Base-by-base conservation (phyloP, 1,140 invertebrate genomes). In the Rhysida immarginata region DNA sequence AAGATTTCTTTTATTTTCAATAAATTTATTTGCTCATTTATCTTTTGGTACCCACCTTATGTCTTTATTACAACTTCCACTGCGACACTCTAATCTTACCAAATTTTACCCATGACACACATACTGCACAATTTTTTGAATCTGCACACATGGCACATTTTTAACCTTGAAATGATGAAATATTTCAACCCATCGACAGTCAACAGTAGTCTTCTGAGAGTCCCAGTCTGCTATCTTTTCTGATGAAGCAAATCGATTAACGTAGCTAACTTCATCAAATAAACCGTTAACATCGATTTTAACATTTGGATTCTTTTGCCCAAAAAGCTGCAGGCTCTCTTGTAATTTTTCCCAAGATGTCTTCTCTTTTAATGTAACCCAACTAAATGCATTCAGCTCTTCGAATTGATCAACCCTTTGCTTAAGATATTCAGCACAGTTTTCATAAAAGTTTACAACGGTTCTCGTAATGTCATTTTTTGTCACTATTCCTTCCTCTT, bases 191-290 rank as follows among this genome's bases (percentile, higher is more conserved):
- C 54, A 55, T 55, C 54, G 46, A 23, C 24, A 3, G 54, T 53
- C 54, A 23, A 55, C 44, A 26, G 14, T 55, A 35, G 54, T 44
- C 43, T 57, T 26, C 41, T 49, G 14, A 29, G 20, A 26, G 48
- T 41, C 21, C 60, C 46, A 29, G 58, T 57, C 29, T 60, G 35
- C 13, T 49, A 58, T 44, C 46, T 56, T 27, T 55, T 60, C 60
- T 58, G 53, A n/a, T 57, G 45, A 56, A 50, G 41, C 27, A 55
- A 26, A 59, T 24, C 25, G n/a, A 27, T 20, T 14, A 45, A 59
- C 5, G 50, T 26, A 26, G 26, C 23, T 54, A 27, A 59, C 35
- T 56, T 35, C 41, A 48, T 58, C 45, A 59, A 43, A 53, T 25
- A 44, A 21, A 14, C 23, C 23, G 23, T 44, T 59, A 23, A 55